These are phyloP conservation scores for Cloeon dipterum DNA, from an alignment of 2,888 invertebrate genomes.

Conservation along the genomic window DNA sequence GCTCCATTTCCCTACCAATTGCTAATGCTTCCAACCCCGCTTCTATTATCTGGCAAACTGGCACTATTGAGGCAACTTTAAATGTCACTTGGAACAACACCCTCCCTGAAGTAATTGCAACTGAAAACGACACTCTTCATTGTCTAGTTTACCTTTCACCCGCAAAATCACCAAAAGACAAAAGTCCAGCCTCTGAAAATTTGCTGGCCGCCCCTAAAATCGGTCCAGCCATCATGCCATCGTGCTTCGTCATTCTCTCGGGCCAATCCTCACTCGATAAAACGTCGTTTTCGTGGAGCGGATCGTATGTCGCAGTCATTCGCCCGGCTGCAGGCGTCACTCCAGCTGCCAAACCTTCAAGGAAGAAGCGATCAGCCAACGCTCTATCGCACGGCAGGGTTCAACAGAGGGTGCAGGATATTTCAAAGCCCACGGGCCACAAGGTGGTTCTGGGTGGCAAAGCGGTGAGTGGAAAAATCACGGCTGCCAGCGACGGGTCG, in stretches of 20 bases:
- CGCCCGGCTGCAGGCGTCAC: too few relatives aligned
- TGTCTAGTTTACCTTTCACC: background rate
- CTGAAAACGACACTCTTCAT: background rate
- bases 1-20: conserved; percentile 1
- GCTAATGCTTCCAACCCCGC: background rate
- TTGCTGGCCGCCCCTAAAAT: background rate
- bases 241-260: background rate
- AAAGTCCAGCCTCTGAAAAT: background rate
- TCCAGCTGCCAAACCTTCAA: too few relatives aligned
- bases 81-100: background rate
- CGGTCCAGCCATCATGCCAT: background rate
- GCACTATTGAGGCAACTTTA: background rate
- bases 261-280: background rate
- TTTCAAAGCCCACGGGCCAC: too few relatives aligned
- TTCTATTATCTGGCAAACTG: background rate
- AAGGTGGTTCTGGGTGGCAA: background rate
- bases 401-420: too few relatives aligned
- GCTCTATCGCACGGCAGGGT: too few relatives aligned
- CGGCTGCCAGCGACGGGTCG: background rate
- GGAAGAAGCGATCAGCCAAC: too few relatives aligned
- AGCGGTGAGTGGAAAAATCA: background rate
- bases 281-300: background rate
- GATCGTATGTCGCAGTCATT: too few relatives aligned
- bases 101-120: background rate
- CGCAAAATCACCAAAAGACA: too few relatives aligned